These are phyloP conservation scores for Apocrypta bakeri DNA, from an alignment of 1,140 invertebrate species.

Conservation along the genomic window DNA sequence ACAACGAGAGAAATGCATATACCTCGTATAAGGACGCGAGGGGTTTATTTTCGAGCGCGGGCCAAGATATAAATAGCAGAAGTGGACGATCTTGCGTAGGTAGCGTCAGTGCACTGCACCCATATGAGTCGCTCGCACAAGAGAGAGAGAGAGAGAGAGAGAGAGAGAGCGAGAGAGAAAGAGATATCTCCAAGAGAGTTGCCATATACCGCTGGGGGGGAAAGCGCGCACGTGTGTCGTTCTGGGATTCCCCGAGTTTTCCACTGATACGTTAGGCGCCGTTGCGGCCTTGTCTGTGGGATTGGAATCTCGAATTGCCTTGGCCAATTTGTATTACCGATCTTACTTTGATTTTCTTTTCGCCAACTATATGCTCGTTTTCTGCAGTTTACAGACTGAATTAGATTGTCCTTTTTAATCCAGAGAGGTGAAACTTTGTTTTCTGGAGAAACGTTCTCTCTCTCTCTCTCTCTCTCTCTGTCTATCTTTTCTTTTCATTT, in stretches of 20 bases:
- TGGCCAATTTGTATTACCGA: neutral
- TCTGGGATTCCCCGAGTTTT: neutral
- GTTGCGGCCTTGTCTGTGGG: neutral
- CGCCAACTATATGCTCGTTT: no score
- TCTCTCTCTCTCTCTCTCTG: no score
- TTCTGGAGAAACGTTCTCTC: no score
- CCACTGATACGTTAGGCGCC: neutral
- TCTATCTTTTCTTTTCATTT: no score
- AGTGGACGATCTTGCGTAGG: constrained; percentile 12
- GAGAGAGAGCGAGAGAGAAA: no score
- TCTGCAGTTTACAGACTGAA: no score
- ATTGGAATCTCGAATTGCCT: neutral
- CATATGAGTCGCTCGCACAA: neutral
- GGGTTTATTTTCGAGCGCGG: constrained; percentile 43
- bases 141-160: no score
- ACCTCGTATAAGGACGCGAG: constrained; percentile 25
- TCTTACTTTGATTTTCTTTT: neutral
- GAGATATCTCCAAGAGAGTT: neutral
- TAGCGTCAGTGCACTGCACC: neutral
- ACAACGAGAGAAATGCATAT: neutral
- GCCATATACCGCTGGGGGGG: no score
- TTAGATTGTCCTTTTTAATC: no score
- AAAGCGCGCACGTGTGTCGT: neutral
- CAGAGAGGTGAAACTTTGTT: no score
- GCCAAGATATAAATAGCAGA: constrained; percentile 38